Base-by-base conservation (phyloP, 1,140 invertebrate species). In the Pemphigus obesinymphae region DNA sequence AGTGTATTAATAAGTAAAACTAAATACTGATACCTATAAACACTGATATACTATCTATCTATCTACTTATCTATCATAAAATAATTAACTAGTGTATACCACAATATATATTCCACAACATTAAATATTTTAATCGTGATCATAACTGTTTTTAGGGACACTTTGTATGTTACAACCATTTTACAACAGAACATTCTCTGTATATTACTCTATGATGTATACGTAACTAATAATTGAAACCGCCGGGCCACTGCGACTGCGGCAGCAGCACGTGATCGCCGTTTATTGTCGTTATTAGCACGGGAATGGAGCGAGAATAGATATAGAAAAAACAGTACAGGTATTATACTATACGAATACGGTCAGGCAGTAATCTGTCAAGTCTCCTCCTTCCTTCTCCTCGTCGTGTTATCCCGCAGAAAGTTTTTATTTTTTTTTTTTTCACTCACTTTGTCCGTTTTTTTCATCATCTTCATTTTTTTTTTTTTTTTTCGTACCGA, bases 231-330 rank as follows among this genome's bases (percentile, higher is more conserved):
- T 76, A 53, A 61, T 61, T 61, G 26, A 45, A 80, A 61, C 26
- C 55, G 20, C 29, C n/a, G 23, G 26, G 8, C 43, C 17, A 31
- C 23, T 20, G 17, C 43, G 68, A 48, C 2, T n/a, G n/a, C 34
- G 63, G 34, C 68, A 26, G 70, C 43, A 58, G 70, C 70, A 58
- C 76, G 76, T 61, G 55, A 80, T 80, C n/a, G n/a, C 76, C 76
- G 55, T 80, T 80, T 43, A 31, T 80, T 80, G 76, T 80, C 76
- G 63, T 80, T 55, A 45, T 80, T 80, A 80, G 55, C 70, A 63
- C 70, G 8, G 43, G 20, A 48, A 29, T 1, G 26, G 15, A 11
- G n/a, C 0, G 43, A n/a, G 43, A 2, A 13, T n/a, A 70, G 31
- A 70, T 15, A 45, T 23, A 50, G 31, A 31, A 50, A 70, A 55